Conservation (phyloP, 2,797 vertebrate genomes). For the Chelmon rostratus region DNA sequence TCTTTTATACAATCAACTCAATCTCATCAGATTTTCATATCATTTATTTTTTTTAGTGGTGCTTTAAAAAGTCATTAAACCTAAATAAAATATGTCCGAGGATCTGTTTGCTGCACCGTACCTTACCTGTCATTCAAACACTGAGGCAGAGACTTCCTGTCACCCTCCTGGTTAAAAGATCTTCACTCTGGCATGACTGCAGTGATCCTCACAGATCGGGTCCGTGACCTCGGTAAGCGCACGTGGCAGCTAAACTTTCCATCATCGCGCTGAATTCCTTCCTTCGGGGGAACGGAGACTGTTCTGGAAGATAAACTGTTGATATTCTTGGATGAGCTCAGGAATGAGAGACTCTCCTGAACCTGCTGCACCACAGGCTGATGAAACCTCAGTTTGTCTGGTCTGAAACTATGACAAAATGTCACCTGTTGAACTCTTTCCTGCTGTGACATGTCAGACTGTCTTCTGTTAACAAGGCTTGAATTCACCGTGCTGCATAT, state of each 20-base stretch:
- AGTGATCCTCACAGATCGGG: neutral
- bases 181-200: neutral
- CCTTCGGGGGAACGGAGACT: neutral
- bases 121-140: neutral
- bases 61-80: neutral
- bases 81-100: no score
- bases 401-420: neutral
- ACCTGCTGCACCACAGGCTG: neutral
- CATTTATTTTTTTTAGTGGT: no score
- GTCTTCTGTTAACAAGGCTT: neutral
- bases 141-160: neutral
- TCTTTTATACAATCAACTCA: neutral
- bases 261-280: neutral
- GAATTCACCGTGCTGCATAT: neutral
- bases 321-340: neutral
- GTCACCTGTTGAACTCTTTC: neutral
- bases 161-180: neutral
- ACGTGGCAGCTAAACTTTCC: neutral
- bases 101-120: no score
- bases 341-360: neutral
- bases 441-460: neutral
- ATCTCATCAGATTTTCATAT: no score
- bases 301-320: conserved; percentile 10
- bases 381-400: neutral
- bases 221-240: neutral